phyloP scores from a whole-genome alignment of 2,888 invertebrate genomes.

The Drosophila limbata region DNA sequence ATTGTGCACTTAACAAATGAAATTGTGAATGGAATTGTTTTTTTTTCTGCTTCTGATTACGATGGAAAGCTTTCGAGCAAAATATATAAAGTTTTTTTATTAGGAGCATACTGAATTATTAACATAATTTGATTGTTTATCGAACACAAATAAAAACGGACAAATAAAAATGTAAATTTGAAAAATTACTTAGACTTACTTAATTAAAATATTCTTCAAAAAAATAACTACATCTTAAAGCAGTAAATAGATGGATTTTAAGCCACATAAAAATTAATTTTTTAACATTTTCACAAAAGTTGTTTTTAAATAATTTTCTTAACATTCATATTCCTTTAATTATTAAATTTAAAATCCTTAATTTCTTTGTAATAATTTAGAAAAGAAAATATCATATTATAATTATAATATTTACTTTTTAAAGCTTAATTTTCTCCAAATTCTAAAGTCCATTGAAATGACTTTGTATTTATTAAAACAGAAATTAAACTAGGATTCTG shows the following conservation, averaged over 20 bases:
- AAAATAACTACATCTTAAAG: too few relatives aligned
- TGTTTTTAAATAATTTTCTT: not conserved
- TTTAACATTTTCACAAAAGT: not conserved
- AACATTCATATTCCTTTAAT: not conserved
- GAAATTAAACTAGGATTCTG: not conserved
- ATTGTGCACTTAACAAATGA: conserved; percentile 70
- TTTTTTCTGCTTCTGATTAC: conserved; percentile 1
- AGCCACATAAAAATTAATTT: not conserved
- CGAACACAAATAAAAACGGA: not conserved
- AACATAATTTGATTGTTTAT: not conserved
- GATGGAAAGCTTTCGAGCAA: conserved; percentile 1
- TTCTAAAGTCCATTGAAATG: too few relatives aligned
- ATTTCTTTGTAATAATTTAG: not conserved
- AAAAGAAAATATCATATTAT: not conserved
- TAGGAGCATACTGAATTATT: not conserved
- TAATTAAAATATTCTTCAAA: too few relatives aligned
- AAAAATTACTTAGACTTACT: too few relatives aligned
- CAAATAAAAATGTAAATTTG: too few relatives aligned
- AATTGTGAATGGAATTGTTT: conserved; percentile 48
- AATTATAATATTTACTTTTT: not conserved
- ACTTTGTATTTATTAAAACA: not conserved
- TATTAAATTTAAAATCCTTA: not conserved
- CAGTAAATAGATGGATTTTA: too few relatives aligned
- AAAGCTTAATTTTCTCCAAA: too few relatives aligned
- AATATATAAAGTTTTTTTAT: not conserved